A percentile compares a stretch with the other conserved stretches of the same genome.
phyloP scores from a whole-genome alignment of 1,140 invertebrate species.

The Cydia fagiglandana region DNA sequence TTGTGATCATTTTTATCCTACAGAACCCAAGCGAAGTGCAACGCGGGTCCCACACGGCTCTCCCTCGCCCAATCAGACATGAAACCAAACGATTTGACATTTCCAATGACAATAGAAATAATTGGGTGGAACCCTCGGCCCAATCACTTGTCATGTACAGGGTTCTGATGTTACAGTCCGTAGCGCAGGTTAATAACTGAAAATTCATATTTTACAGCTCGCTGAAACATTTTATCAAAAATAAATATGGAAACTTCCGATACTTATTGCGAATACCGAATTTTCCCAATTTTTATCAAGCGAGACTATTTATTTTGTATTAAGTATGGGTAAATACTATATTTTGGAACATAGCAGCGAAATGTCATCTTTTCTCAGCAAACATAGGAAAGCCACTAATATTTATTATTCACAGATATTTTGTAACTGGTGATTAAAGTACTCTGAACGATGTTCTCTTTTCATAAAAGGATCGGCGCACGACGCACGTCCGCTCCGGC shows the following conservation, averaged over 20 bases:
- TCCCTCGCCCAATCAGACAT: conserved; percentile 31
- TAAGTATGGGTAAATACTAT: too few relatives aligned
- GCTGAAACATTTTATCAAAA: neutral
- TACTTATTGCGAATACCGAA: neutral
- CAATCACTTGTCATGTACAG: conserved; percentile 30
- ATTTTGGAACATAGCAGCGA: too few relatives aligned
- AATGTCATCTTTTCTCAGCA: too few relatives aligned
- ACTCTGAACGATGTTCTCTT: too few relatives aligned
- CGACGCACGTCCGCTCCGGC: too few relatives aligned
- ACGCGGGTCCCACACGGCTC: neutral
- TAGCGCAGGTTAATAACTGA: conserved; percentile 31
- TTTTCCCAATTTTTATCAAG: too few relatives aligned
- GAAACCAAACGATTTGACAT: conserved; percentile 32
- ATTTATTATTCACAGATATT: too few relatives aligned
- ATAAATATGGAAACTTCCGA: neutral
- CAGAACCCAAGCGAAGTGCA: neutral
- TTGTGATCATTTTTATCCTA: neutral
- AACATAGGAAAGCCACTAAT: too few relatives aligned
- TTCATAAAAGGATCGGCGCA: too few relatives aligned
- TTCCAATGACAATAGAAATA: conserved; percentile 32
- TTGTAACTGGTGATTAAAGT: too few relatives aligned
- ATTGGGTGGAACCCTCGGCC: conserved; percentile 29
- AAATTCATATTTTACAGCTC: conserved; percentile 15
- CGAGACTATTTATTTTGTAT: too few relatives aligned
- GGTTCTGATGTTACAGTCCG: conserved; percentile 27